These are phyloP conservation scores for Enoplosus armatus DNA, from an alignment of 2,797 vertebrate genomes.

Conservation along the genomic window DNA sequence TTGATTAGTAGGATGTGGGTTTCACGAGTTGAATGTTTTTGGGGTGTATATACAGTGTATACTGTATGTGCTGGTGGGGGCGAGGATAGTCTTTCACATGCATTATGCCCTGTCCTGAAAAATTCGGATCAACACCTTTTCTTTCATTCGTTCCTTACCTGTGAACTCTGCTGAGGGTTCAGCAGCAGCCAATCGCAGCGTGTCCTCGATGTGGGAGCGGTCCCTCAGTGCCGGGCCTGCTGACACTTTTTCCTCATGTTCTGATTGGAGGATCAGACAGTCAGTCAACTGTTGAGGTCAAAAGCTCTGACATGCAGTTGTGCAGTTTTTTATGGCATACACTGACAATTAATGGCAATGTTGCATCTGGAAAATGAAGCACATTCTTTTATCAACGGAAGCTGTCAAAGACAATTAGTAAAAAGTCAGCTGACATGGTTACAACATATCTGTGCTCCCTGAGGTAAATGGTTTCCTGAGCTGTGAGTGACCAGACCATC, in stretches of 20 bases:
- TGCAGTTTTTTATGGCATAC: neutral
- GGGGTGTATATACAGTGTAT: no score
- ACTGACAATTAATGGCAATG: neutral
- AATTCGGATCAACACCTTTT: neutral
- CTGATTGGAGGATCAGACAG: slow-evolving; percentile 36
- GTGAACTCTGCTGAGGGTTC: slow-evolving; percentile 89
- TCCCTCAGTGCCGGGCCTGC: slow-evolving; percentile 82
- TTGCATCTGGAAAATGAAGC: neutral
- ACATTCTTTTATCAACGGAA: neutral
- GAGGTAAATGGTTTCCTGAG: slow-evolving; percentile 24
- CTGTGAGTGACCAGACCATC: slow-evolving; percentile 58
- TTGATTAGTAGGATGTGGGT: slow-evolving; percentile 17
- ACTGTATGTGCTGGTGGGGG: neutral
- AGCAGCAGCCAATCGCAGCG: slow-evolving; percentile 87
- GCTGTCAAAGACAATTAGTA: neutral
- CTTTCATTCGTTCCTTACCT: slow-evolving; percentile 79
- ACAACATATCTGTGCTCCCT: slow-evolving; percentile 7
- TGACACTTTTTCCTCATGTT: slow-evolving; percentile 76
- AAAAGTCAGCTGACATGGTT: slow-evolving; percentile 16
- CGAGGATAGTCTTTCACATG: neutral
- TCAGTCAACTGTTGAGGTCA: slow-evolving; percentile 20
- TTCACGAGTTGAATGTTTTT: neutral
- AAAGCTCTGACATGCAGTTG: neutral
- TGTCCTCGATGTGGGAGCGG: slow-evolving; percentile 93
- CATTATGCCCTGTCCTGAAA: neutral